Evolutionary conservation across 1,140 invertebrate species (phyloP), one percentile per base, ranked within the genome.

Genomic region (Hormaphis cornu): DNA sequence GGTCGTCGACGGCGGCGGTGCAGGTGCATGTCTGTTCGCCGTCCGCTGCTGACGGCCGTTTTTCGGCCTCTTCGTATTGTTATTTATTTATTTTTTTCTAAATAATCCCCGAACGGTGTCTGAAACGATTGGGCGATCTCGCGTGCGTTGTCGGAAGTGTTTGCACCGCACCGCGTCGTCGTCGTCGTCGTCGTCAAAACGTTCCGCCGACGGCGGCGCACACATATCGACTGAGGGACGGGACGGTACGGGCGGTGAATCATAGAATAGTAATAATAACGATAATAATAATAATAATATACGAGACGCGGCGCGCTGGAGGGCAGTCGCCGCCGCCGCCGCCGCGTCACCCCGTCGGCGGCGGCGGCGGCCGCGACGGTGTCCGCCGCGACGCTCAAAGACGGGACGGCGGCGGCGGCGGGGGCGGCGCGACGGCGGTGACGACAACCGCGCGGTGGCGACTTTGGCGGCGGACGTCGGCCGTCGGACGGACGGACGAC

Each of bases 261-360:
- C 54, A 58, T 58, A 58, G 14, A 58, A 40, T 40, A 58, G 40
- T 58, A 56, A 56, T 56, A 54, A 22, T 56, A 56, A 52, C 28
- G 28, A 54, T 54, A 54, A 54, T 53, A 53, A 53, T 53, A 53
- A 28, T 53, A 53, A 14, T 56, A 35, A 54, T 35, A 37, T 50
- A 50, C 46, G 46, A 24, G 20, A 22, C 44, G 44, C 44, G 44
- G 44, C 44, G 44, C 44, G 44, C 22, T 48, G 20, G 44, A 48
- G 44, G 22, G 46, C 50, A 20, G 24, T 33, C 9, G 52, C 33
- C 26, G 50, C 1, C 12, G 24, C 24, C 12, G 48, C n/a, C 46
- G 20, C 20, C 44, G 18, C 30, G 53, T 20, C 52, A 26, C 18
- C 50, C 26, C 4, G 28, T 26, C 28, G 26, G 18, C 53, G 53